Evolutionary conservation across 2,113 vertebrate species (phyloP), one percentile per base, ranked within the genome.

Genomic region (Ursus arctos): DNA sequence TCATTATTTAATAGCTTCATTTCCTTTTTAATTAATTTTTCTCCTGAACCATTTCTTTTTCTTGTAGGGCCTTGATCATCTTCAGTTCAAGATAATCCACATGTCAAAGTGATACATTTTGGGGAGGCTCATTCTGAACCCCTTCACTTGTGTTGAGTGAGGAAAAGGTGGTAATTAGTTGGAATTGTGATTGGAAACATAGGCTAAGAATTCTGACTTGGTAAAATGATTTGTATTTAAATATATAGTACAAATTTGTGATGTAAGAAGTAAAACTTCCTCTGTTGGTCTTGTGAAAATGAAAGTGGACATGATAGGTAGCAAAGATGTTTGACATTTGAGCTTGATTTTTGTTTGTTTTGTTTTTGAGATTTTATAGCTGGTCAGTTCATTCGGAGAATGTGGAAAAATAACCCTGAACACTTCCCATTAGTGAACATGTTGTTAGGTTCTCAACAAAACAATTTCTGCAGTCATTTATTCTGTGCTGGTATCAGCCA

Each of bases 1-100:
- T 53, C 28, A 11, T 33, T 90, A 40, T 86, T 86, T 65, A 74
- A 24, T 63, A 77, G 49, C 18, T 36, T 12, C 22, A 77, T 82
- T 81, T 95, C 28, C 61, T 93, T 57, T 67, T 65, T 65, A 36
- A 69, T 69, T 59, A 77, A 18, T 61, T 65, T 85, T 97, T 77
- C 74, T 91, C 24, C 43, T 88, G 89, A 26, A 15, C 28, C 28
- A 40, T 4, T 85, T 88, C 43, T 43, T 43, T 43, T 43, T 43
- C 43, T 43, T 53, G 21, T 3, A 13, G 49, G 49, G 49, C 49
- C 16, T 51, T 79, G n/a, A 10, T 79, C 31, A 51, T 53, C 76
- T 53, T 79, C 76, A 53, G 9, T 18, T 28, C 31, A 33, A 79
- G 10, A n/a, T n/a, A 12, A 79, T 53, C 4, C 49, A 33, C 49